Evolutionary conservation across 2,113 vertebrate genomes (phyloP).

Genomic region (Epinephelus cyanopodus): DNA sequence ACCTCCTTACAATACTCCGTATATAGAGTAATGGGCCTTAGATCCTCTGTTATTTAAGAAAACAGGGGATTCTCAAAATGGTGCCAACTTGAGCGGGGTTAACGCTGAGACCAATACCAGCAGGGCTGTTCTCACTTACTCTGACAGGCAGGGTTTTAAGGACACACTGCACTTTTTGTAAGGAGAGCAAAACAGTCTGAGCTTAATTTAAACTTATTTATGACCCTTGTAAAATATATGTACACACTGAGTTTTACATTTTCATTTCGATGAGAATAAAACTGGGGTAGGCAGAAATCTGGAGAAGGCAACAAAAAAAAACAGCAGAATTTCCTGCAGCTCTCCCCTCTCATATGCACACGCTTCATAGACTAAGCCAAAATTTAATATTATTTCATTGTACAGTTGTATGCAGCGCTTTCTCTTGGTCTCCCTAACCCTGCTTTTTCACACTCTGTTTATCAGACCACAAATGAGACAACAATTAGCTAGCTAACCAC

Average conservation of each 20-base stretch:
- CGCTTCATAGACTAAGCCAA: no score
- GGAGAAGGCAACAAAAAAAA: no score
- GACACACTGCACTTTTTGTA: constrained; percentile 37
- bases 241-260: constrained; percentile 16
- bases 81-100: constrained; percentile 69
- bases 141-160: constrained; percentile 49
- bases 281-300: no score
- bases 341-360: no score
- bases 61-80: constrained; percentile 73
- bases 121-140: constrained; percentile 60
- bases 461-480: no score
- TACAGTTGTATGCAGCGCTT: no score
- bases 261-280: constrained; percentile 16
- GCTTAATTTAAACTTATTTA: constrained; percentile 54
- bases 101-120: constrained; percentile 42
- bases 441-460: no score
- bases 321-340: no score
- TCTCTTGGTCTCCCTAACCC: no score
- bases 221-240: constrained; percentile 43
- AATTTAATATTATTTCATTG: no score
- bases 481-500: no score
- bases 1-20: constrained; percentile 77
- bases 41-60: constrained; percentile 85
- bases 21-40: constrained; percentile 83
- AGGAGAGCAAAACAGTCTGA: constrained; percentile 22